A percentile compares a stretch with the other conserved stretches of the same genome.
phyloP scores from a whole-genome alignment of 1,140 invertebrate species.

The Drosophila mauritiana region DNA sequence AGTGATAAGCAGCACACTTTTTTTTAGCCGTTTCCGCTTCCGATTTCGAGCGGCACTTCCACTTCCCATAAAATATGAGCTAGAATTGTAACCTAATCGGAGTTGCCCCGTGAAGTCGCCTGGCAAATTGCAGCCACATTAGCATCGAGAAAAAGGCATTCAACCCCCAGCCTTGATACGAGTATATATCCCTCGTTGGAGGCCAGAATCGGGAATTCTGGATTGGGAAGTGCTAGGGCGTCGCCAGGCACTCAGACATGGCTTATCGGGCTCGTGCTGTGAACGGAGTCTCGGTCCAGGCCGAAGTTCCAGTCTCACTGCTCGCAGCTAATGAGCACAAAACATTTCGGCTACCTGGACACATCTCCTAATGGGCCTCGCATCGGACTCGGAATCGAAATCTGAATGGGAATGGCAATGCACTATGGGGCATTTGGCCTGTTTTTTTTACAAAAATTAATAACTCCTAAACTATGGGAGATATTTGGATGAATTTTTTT shows the following conservation, averaged over 20 bases:
- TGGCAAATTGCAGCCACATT: slow-evolving; percentile 39
- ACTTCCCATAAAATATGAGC: slow-evolving; percentile 23
- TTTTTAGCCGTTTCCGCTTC: slow-evolving; percentile 15
- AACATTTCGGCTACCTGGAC: slow-evolving; percentile 48
- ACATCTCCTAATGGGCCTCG: slow-evolving; percentile 45
- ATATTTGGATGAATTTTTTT: too few species aligned
- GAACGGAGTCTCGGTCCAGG: slow-evolving; percentile 8
- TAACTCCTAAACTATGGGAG: too few species aligned
- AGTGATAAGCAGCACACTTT: background rate
- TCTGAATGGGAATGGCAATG: slow-evolving; percentile 24
- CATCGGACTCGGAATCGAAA: slow-evolving; percentile 30
- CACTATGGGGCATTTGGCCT: too few species aligned
- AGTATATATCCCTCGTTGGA: background rate
- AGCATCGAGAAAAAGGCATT: slow-evolving; percentile 23
- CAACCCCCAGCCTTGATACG: slow-evolving; percentile 43
- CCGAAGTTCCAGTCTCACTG: background rate
- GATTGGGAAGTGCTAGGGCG: slow-evolving; percentile 25
- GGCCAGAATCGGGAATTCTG: background rate
- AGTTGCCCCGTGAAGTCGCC: slow-evolving; percentile 34
- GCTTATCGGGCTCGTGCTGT: slow-evolving; percentile 45
- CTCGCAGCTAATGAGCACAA: slow-evolving; percentile 35
- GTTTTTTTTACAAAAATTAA: too few species aligned
- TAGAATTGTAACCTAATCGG: slow-evolving; percentile 47
- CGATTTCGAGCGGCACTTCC: slow-evolving; percentile 1
- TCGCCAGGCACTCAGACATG: slow-evolving; percentile 48